A percentile compares a stretch with the other conserved stretches of the same genome.
Conservation (phyloP, 2,797 vertebrate species). For the Phrynocephalus guinanensis region DNA sequence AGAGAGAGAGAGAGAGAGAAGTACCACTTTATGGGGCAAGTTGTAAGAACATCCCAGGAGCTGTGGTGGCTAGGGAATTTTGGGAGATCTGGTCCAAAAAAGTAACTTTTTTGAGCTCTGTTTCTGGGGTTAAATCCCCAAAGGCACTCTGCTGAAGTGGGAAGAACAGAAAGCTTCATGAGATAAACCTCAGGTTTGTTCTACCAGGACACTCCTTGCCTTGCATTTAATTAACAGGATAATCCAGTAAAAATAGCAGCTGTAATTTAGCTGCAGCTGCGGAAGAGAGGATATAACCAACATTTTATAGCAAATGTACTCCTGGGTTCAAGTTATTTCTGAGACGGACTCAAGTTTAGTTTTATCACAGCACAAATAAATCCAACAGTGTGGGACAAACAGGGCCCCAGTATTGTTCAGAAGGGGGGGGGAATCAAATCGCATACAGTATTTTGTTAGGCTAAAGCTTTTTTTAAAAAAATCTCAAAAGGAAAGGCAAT, state of each 20-base stretch:
- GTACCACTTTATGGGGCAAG: background rate
- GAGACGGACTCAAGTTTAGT: background rate
- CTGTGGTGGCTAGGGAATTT: too few species aligned
- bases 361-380: background rate
- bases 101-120: too few species aligned
- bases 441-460: background rate
- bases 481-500: background rate
- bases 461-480: background rate
- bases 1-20: too few species aligned
- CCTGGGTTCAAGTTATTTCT: background rate
- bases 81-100: too few species aligned
- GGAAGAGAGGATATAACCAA: background rate
- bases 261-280: conserved; percentile 44
- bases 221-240: background rate
- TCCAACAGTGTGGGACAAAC: background rate
- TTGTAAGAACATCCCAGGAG: too few species aligned
- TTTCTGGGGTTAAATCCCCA: too few species aligned
- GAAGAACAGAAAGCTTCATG: background rate
- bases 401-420: rapidly evolving
- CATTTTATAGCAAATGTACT: conserved; percentile 33
- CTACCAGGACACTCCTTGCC: background rate
- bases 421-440: rapidly evolving
- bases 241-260: conserved; percentile 26
- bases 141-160: background rate
- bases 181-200: background rate